Percentiles rank a stretch among this genome's conserved stretches.
Evolutionary conservation across 2,888 invertebrate genomes (phyloP).

Genomic region (Eugnorisma glareosa): DNA sequence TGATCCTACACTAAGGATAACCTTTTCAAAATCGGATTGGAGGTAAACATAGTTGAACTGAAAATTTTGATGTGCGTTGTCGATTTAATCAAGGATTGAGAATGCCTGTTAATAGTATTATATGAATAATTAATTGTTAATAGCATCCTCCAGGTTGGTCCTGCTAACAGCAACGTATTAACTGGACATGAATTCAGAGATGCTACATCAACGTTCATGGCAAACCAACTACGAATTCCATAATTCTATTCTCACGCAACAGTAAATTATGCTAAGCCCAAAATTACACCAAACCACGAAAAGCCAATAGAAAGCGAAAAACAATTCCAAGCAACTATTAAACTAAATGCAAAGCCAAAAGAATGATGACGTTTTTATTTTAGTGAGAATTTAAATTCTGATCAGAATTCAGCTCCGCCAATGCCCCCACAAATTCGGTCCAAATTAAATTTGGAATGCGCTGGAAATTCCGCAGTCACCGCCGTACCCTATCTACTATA

Average conservation of each 20-base stretch:
- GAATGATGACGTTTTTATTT: constrained; percentile 57
- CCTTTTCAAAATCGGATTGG: background rate
- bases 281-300: constrained; percentile 1
- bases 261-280: background rate
- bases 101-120: background rate
- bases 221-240: constrained; percentile 7
- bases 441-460: constrained; percentile 67
- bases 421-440: constrained; percentile 64
- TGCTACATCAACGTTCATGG: background rate
- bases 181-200: background rate
- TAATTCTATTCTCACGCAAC: background rate
- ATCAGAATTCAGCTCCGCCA: constrained; percentile 61
- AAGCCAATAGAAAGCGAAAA: background rate
- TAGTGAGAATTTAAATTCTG: constrained; percentile 55
- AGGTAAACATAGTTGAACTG: background rate
- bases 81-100: background rate
- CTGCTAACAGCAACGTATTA: background rate
- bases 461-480: constrained; percentile 53
- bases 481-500: constrained; percentile 44
- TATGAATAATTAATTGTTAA: background rate
- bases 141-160: background rate
- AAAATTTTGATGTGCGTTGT: background rate
- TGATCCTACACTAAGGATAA: constrained; percentile 1
- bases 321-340: background rate
- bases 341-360: constrained; percentile 40